phyloP scores from a whole-genome alignment of 1,140 invertebrate species.

The Macrosteles quadrilineatus region DNA sequence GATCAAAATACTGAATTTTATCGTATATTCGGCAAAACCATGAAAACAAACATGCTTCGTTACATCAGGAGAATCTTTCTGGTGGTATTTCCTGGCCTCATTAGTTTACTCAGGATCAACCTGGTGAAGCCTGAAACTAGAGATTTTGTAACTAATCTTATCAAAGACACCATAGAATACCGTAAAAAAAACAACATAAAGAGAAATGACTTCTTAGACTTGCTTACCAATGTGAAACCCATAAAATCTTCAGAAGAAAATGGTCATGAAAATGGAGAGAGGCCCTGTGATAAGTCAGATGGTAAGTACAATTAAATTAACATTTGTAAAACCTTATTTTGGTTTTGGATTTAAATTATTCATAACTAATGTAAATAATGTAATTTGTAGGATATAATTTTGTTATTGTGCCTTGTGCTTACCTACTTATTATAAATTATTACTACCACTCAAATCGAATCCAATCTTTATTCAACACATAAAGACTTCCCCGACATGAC shows the following conservation, averaged over 20 bases:
- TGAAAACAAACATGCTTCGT: slow-evolving; percentile 9
- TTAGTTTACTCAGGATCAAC: slow-evolving; percentile 12
- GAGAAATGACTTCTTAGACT: slow-evolving; percentile 58
- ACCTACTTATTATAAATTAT: too few relatives aligned
- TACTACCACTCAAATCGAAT: too few relatives aligned
- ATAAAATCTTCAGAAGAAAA: slow-evolving; percentile 2
- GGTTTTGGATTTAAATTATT: too few relatives aligned
- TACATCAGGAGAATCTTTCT: background rate
- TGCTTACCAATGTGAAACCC: slow-evolving; percentile 56
- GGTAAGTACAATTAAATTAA: too few relatives aligned
- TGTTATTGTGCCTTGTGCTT: too few relatives aligned
- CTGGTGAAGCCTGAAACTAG: slow-evolving; percentile 33
- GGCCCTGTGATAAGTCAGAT: slow-evolving; percentile 7
- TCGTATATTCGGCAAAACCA: slow-evolving; percentile 25
- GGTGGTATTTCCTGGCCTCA: background rate
- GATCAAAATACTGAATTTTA: slow-evolving; percentile 47
- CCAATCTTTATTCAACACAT: too few relatives aligned
- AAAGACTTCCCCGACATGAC: too few relatives aligned
- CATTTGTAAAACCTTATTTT: too few relatives aligned
- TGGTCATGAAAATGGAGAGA: background rate
- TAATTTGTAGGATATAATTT: too few relatives aligned
- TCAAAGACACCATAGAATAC: slow-evolving; percentile 57
- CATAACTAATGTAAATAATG: too few relatives aligned
- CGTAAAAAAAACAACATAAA: slow-evolving; percentile 53
- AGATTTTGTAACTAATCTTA: slow-evolving; percentile 52